These are phyloP conservation scores for Lithophane ornitopus DNA, from an alignment of 2,888 invertebrate genomes.

Conservation along the genomic window DNA sequence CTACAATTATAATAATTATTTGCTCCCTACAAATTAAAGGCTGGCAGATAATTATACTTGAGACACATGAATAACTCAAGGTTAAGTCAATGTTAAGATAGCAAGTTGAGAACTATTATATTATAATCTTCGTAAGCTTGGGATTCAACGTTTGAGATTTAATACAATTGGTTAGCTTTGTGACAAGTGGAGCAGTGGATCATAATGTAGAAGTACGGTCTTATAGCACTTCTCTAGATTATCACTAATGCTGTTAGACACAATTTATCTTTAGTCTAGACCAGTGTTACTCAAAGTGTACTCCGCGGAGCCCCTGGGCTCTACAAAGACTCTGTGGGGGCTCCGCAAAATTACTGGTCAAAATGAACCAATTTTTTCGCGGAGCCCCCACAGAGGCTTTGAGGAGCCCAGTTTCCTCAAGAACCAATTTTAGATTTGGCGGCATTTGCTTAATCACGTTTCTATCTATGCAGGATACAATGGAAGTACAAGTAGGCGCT, in stretches of 20 bases:
- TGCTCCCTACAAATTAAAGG: constrained; percentile 11
- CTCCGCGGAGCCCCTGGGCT: too few relatives aligned
- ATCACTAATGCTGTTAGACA: background rate
- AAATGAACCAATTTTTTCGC: too few relatives aligned
- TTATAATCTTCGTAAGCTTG: constrained; percentile 32
- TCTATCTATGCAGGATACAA: too few relatives aligned
- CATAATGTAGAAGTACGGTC: constrained; percentile 21
- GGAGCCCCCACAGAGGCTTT: too few relatives aligned
- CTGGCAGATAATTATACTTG: constrained; percentile 3
- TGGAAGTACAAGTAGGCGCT: too few relatives aligned
- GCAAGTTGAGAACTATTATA: constrained; percentile 43
- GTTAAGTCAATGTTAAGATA: constrained; percentile 37
- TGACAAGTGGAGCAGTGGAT: constrained; percentile 8
- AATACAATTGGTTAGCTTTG: constrained; percentile 45
- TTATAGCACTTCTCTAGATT: background rate
- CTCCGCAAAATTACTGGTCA: too few relatives aligned
- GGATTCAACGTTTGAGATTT: constrained; percentile 41
- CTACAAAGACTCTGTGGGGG: too few relatives aligned
- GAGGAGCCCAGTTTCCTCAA: too few relatives aligned
- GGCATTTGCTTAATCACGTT: too few relatives aligned
- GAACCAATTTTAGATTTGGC: too few relatives aligned
- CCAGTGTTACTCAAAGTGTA: too few relatives aligned
- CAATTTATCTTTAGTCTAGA: constrained; percentile 20
- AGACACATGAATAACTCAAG: constrained; percentile 28
- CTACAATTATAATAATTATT: constrained; percentile 10